Evolutionary conservation across 2,113 vertebrate species (phyloP).

Genomic region (Notiomystis cincta): DNA sequence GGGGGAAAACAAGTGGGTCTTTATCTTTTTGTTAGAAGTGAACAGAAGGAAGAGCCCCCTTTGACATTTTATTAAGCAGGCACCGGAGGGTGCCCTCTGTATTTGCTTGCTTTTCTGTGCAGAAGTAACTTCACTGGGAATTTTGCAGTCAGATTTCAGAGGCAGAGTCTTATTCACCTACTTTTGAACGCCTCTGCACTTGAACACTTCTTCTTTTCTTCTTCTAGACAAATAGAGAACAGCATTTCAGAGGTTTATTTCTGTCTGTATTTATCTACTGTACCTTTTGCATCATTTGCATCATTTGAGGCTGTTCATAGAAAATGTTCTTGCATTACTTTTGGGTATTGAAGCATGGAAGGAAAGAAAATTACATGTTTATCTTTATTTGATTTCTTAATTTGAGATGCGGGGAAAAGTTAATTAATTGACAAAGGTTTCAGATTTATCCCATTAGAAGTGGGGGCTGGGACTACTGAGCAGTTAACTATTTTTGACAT

Average conservation of each 20-base stretch:
- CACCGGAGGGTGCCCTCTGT: background rate
- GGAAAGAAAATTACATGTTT: constrained; percentile 53
- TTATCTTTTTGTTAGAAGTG: background rate
- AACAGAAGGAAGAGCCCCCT: background rate
- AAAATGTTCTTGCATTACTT: background rate
- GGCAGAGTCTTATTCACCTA: background rate
- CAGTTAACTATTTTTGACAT: background rate
- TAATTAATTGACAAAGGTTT: constrained; percentile 55
- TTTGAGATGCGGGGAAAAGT: constrained; percentile 24
- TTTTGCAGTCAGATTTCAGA: background rate
- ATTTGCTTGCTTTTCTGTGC: background rate
- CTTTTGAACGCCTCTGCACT: background rate
- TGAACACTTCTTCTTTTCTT: background rate
- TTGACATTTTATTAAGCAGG: background rate
- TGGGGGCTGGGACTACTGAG: background rate
- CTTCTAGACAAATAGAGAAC: background rate
- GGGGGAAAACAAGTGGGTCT: background rate
- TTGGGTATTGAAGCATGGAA: constrained; percentile 24
- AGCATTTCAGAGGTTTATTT: background rate
- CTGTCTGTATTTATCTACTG: background rate
- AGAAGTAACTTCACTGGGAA: background rate
- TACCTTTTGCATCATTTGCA: background rate
- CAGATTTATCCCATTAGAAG: constrained; percentile 38
- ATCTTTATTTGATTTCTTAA: constrained; percentile 60
- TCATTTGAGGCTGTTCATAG: background rate